phyloP scores from a whole-genome alignment of 2,797 vertebrate species.

The Luscinia megarhynchos region DNA sequence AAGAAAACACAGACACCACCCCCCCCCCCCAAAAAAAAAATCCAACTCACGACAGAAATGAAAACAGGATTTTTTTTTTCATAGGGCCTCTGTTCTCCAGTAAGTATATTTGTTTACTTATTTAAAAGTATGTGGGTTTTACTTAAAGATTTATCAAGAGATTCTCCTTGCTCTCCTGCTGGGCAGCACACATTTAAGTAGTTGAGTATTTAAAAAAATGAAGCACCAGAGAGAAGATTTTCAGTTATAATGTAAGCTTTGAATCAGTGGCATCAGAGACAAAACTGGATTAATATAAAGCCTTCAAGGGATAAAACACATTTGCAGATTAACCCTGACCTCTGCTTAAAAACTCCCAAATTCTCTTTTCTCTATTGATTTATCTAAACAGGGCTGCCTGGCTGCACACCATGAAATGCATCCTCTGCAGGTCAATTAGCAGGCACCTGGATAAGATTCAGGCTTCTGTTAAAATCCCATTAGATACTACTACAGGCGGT shows the following conservation, averaged over 20 bases:
- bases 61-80: not conserved
- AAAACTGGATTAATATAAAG: conserved; percentile 61
- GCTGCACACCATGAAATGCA: conserved; percentile 29
- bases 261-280: conserved; percentile 25
- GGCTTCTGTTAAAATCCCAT: conserved; percentile 34
- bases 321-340: conserved; percentile 59
- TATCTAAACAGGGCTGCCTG: conserved; percentile 45
- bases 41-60: not conserved
- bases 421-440: conserved; percentile 55
- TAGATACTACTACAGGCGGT: not conserved
- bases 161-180: not conserved
- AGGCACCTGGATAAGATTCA: conserved; percentile 14
- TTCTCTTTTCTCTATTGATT: conserved; percentile 53
- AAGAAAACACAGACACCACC: not conserved
- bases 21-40: too few relatives aligned
- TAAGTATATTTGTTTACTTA: not conserved
- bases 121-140: not conserved
- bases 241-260: conserved; percentile 25
- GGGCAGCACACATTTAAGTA: not conserved
- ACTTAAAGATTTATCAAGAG: conserved; percentile 21
- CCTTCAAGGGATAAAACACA: conserved; percentile 56
- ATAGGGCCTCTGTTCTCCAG: not conserved
- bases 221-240: not conserved
- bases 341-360: conserved; percentile 35
- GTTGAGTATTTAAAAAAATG: not conserved